phyloP scores from a whole-genome alignment of 2,888 invertebrate genomes.

The Branchellion lobata region DNA sequence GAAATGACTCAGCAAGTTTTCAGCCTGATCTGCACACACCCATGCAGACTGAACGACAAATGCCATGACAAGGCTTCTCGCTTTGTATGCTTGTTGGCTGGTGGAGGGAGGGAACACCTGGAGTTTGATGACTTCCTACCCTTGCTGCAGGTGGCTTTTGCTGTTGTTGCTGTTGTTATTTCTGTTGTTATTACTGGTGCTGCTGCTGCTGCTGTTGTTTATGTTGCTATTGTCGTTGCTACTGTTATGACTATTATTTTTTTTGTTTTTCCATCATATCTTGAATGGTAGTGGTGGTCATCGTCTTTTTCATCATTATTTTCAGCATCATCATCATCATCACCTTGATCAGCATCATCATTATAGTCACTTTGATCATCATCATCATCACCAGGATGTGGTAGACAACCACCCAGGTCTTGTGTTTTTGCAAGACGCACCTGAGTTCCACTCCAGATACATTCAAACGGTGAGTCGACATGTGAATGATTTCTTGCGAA shows the following conservation, averaged over 20 bases:
- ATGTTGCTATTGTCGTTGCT: too few relatives aligned
- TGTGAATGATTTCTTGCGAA: slow-evolving; percentile 16
- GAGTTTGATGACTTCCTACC: slow-evolving; percentile 87
- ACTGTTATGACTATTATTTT: too few relatives aligned
- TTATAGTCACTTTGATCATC: not conserved
- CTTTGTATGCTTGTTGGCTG: slow-evolving; percentile 81
- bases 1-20: too few relatives aligned
- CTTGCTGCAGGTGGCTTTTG: slow-evolving; percentile 69
- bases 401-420: slow-evolving; percentile 47
- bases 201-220: too few relatives aligned
- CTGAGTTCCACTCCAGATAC: slow-evolving; percentile 51
- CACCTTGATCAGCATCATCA: slow-evolving; percentile 1
- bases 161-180: too few relatives aligned
- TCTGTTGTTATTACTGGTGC: too few relatives aligned
- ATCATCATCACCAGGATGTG: slow-evolving; percentile 42
- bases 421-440: slow-evolving; percentile 47
- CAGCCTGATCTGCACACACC: not conserved
- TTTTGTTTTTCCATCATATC: too few relatives aligned
- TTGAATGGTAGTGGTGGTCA: too few relatives aligned
- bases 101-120: slow-evolving; percentile 62
- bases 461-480: slow-evolving; percentile 49
- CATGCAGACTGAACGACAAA: slow-evolving; percentile 73
- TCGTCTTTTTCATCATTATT: too few relatives aligned
- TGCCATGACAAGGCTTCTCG: slow-evolving; percentile 86
- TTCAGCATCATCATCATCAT: slow-evolving; percentile 6